Base-by-base conservation (phyloP, 2,888 invertebrate species). In the Archaeoteleia sp. region DNA sequence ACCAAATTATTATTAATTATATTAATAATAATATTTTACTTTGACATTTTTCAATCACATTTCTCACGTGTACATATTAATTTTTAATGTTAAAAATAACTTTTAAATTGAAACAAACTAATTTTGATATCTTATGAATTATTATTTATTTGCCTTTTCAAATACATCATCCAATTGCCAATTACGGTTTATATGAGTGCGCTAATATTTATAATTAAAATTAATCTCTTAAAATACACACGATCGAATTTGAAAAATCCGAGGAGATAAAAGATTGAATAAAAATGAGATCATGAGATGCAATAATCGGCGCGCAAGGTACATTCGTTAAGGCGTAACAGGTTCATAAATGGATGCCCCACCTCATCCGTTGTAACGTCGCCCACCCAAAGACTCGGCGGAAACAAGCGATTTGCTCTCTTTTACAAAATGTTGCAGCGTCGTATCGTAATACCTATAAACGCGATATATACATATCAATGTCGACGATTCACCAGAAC, bases 331-430 rank as follows among this genome's bases (percentile, higher is more conserved):
- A 77, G 76, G 79, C 76, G 78, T 78, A 80, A 80, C 79, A 82
- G 80, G 78, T 83, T 84, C 80, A 82, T 83, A 83, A 83, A 82
- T 77, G 79, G 74, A 57, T 67, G 83, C 83, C 84, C 79, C 79
- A 78, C 84, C 82, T 84, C 77, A 78, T 79, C 84, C 83, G 83
- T 81, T 82, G 76, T 76, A 77, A 77, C 78, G 78, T 82, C 75
- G 77, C 72, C 74, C 73, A 72, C 74, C 70, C 73, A 74, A 73
- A 72, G 75, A 67, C 62, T 43, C 68, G 72, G 74, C 82, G 84
- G 84, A 84, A 82, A 74, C 72, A 49, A 63, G 71, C 82, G 79
- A 83, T 84, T 84, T 84, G 79, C 74, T 72, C 79, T 74, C 78
- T 78, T 80, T 79, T 74, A 80, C 76, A 72, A 75, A 78, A 75